phyloP scores from a whole-genome alignment of 2,888 invertebrate species.

The Autographa pulchrina region DNA sequence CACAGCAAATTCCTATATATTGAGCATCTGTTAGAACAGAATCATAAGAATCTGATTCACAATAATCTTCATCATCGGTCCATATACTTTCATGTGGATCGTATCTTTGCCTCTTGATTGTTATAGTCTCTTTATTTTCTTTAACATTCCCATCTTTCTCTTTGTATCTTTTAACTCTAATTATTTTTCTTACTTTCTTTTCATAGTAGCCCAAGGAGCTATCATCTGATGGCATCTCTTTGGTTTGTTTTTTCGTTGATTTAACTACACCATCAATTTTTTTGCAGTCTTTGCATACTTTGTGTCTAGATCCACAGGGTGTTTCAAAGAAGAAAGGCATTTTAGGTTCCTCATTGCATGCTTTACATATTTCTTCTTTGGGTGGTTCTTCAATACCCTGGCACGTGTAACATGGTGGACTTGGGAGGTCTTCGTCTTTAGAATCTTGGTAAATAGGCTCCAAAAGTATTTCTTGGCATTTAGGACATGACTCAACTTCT shows the following conservation, averaged over 20 bases:
- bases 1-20: not conserved
- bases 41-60: slow-evolving; percentile 8
- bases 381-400: not conserved
- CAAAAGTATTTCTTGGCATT: not conserved
- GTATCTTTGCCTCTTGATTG: slow-evolving; percentile 57
- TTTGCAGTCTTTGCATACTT: not conserved
- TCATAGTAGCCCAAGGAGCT: slow-evolving; percentile 64
- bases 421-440: not conserved
- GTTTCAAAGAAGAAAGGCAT: not conserved
- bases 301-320: not conserved
- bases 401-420: slow-evolving; percentile 2
- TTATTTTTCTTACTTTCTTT: slow-evolving; percentile 62
- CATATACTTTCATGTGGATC: slow-evolving; percentile 57
- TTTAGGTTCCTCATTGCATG: not conserved
- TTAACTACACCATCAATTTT: no score
- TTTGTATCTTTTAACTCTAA: slow-evolving; percentile 62
- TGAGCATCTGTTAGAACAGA: slow-evolving; percentile 11
- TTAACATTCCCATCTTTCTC: slow-evolving; percentile 67
- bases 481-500: not conserved
- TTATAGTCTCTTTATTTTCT: slow-evolving; percentile 65
- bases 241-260: not conserved
- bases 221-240: slow-evolving; percentile 25
- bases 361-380: not conserved
- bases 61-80: slow-evolving; percentile 51
- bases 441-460: not conserved